A percentile compares a stretch with the other conserved stretches of the same genome.
Evolutionary conservation across 92 coral and sea anemone species (phyloP).

Genomic region (Parazoanthus darwini): DNA sequence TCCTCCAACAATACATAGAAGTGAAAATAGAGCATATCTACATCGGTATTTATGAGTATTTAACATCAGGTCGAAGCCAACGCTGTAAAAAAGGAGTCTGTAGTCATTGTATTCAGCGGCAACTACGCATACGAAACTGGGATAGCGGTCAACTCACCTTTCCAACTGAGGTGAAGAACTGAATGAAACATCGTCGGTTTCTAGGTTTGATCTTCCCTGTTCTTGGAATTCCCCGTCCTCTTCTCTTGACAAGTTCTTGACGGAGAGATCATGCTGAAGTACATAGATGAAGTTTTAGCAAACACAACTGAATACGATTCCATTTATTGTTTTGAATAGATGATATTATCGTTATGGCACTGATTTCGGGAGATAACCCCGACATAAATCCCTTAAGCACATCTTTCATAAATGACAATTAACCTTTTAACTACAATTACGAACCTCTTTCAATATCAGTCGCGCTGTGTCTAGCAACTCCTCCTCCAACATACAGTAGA

Average conservation of each 20-base stretch:
- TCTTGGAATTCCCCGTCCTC: background rate
- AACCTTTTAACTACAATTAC: background rate
- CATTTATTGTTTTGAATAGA: no score
- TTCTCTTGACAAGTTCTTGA: background rate
- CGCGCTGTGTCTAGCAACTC: slow-evolving; percentile 10
- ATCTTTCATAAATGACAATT: no score
- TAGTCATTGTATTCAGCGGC: no score
- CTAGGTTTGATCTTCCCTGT: background rate
- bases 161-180: background rate
- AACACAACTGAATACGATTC: background rate
- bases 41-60: no score
- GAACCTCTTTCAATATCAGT: background rate
- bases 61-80: no score
- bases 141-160: background rate
- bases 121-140: no score
- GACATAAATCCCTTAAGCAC: background rate
- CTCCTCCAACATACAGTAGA: slow-evolving; percentile 8
- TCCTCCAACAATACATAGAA: no score
- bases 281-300: background rate
- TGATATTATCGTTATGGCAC: no score
- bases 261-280: background rate
- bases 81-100: no score
- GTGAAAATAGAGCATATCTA: no score
- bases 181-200: background rate
- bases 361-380: no score